These are phyloP conservation scores for Diloba caeruleocephala DNA, from an alignment of 2,888 invertebrate species.

Conservation along the genomic window DNA sequence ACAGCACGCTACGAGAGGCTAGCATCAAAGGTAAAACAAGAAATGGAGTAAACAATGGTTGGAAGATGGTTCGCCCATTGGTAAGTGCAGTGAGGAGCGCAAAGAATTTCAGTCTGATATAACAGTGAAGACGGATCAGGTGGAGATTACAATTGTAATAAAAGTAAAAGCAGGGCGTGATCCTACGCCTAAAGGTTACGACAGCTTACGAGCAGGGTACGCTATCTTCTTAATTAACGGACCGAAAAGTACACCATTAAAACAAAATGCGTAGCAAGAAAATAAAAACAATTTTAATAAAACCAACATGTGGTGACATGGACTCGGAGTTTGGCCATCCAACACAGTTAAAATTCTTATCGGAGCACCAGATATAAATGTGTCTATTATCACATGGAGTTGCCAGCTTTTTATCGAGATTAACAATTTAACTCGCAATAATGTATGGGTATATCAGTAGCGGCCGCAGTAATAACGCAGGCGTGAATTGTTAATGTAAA, in stretches of 20 bases:
- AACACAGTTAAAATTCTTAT: slow-evolving; percentile 49
- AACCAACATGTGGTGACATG: slow-evolving; percentile 30
- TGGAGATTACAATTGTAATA: slow-evolving; percentile 20
- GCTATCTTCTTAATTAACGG: slow-evolving; percentile 44
- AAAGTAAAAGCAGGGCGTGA: slow-evolving; percentile 26
- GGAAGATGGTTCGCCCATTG: neutral
- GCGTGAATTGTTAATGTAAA: slow-evolving; percentile 51
- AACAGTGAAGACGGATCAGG: slow-evolving; percentile 9
- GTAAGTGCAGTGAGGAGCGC: slow-evolving; percentile 11
- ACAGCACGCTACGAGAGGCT: slow-evolving; percentile 11
- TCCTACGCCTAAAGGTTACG: slow-evolving; percentile 27
- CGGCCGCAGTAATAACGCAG: slow-evolving; percentile 41
- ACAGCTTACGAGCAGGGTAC: slow-evolving; percentile 15
- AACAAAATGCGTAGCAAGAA: slow-evolving; percentile 29
- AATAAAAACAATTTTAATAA: slow-evolving; percentile 40
- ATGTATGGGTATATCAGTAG: slow-evolving; percentile 24
- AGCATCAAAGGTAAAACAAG: too few species aligned
- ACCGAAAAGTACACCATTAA: slow-evolving; percentile 40
- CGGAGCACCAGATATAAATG: slow-evolving; percentile 37
- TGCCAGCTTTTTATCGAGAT: slow-evolving; percentile 39
- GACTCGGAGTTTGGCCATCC: slow-evolving; percentile 21
- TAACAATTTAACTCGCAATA: slow-evolving; percentile 31
- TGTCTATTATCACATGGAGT: slow-evolving; percentile 44
- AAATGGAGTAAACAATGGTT: too few species aligned
- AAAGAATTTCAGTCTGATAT: slow-evolving; percentile 1